A percentile compares a stretch with the other conserved stretches of the same genome.
phyloP scores from a whole-genome alignment of 2,888 invertebrate species.

The Apamea anceps region DNA sequence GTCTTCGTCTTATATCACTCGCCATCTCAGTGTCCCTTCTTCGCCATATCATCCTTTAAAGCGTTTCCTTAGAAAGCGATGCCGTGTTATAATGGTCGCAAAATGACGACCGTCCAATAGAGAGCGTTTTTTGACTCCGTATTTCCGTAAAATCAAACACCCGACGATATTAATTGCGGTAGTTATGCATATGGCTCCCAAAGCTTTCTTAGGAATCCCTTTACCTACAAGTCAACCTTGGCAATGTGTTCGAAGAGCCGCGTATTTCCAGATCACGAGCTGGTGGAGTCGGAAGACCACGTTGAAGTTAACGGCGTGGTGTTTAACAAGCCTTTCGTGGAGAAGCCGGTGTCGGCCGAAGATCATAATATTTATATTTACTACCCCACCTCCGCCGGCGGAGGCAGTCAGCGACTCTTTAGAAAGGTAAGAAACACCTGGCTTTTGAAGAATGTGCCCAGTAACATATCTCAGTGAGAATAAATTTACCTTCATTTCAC shows the following conservation, averaged over 20 bases:
- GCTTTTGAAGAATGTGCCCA: neutral
- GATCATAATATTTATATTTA: constrained; percentile 99
- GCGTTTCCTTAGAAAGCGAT: neutral
- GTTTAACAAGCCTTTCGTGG: constrained; percentile 99
- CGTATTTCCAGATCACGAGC: constrained; percentile 93
- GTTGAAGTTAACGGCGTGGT: constrained; percentile 98
- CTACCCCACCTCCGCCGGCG: constrained; percentile 99
- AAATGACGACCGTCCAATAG: neutral
- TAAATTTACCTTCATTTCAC: neutral
- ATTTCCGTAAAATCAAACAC: neutral
- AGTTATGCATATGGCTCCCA: neutral
- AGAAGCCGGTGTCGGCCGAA: constrained; percentile 99
- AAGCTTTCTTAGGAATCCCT: neutral
- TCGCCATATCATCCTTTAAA: neutral
- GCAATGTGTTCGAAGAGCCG: neutral
- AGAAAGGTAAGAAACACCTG: constrained; percentile 93
- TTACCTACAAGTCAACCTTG: neutral
- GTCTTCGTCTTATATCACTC: neutral
- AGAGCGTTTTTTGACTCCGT: neutral
- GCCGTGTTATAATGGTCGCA: neutral
- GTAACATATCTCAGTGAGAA: neutral
- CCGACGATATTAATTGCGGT: neutral
- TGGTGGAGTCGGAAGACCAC: constrained; percentile 98
- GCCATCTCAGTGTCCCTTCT: neutral
- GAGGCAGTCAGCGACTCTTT: constrained; percentile 99